Evolutionary conservation across 2,797 vertebrate genomes (phyloP), one percentile per base, ranked within the genome.

Genomic region (Chaetodon trifasciatus): DNA sequence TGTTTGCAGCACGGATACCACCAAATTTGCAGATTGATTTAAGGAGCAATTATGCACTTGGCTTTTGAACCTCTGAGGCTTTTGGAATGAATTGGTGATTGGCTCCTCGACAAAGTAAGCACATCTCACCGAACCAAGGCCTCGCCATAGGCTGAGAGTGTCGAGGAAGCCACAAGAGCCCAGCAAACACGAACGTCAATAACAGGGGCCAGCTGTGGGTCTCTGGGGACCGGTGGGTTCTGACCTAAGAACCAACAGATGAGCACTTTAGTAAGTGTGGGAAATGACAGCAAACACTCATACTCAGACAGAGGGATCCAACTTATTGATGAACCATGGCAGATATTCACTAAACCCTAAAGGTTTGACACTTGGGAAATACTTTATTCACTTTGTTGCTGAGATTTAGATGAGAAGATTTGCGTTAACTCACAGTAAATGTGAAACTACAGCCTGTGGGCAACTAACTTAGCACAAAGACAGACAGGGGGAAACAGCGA

Each of bases 1-100:
- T 90, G 86, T 93, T 92, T 93, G 92, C 89, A 64, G 83, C 88
- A 83, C 44, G 53, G 79, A 92, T 92, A 93, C 91, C 92, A 73
- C 91, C 24, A 91, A 89, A 92, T 93, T 92, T 93, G 87, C 88
- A 93, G 91, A 94, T 93, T 93, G 93, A 95, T 92, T 91, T 93
- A 94, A 88, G 89, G 90, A 91, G 88, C 90, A 95, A 94, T 95
- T 94, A 94, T 92, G 88, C 94, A 94, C 92, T 95, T 94, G 91
- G 93, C 93, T 94, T 94, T 91, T 93, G 91, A 92, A 92, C 90
- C 91, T 90, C 91, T 92, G 93, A 93, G 91, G 92, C 91, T 95
- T 94, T 91, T 82, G 83, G 78, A 89, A 93, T 82, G 88, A 93
- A 92, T 86, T 85, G 85, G 86, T 70, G 87, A 94, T 91, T 95